These are phyloP conservation scores for Sturmia bella DNA, from an alignment of 2,888 invertebrate species.

Conservation along the genomic window DNA sequence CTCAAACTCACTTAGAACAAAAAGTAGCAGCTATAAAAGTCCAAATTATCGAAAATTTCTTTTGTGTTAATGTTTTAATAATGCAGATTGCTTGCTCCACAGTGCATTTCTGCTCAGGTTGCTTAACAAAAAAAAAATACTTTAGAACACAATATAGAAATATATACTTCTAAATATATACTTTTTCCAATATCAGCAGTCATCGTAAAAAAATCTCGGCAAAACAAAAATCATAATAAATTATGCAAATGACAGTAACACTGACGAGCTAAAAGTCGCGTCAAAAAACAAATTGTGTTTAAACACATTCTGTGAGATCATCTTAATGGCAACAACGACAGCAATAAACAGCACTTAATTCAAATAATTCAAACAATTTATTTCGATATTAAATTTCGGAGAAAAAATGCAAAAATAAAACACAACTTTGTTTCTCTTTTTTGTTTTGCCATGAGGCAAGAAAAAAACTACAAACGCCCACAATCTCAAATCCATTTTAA, in stretches of 20 bases:
- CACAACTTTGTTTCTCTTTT: constrained; percentile 2
- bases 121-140: too few species aligned
- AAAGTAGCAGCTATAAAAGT: too few species aligned
- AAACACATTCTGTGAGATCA: constrained; percentile 62
- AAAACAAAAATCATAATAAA: constrained; percentile 8
- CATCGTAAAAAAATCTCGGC: neutral
- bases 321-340: constrained; percentile 37
- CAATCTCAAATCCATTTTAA: constrained; percentile 36
- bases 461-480: constrained; percentile 52
- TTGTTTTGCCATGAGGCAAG: constrained; percentile 2
- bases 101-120: too few species aligned
- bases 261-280: neutral
- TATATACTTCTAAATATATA: too few species aligned
- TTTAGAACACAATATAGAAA: too few species aligned
- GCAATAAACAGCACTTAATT: constrained; percentile 32
- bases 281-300: constrained; percentile 5
- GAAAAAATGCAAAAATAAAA: constrained; percentile 6
- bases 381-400: constrained; percentile 11
- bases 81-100: too few species aligned
- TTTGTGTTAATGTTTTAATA: too few species aligned
- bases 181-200: neutral
- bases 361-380: constrained; percentile 44
- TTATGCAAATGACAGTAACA: constrained; percentile 47
- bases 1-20: too few species aligned
- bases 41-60: too few species aligned